Conservation (phyloP, 2,113 vertebrate genomes). For the Indicator indicator region DNA sequence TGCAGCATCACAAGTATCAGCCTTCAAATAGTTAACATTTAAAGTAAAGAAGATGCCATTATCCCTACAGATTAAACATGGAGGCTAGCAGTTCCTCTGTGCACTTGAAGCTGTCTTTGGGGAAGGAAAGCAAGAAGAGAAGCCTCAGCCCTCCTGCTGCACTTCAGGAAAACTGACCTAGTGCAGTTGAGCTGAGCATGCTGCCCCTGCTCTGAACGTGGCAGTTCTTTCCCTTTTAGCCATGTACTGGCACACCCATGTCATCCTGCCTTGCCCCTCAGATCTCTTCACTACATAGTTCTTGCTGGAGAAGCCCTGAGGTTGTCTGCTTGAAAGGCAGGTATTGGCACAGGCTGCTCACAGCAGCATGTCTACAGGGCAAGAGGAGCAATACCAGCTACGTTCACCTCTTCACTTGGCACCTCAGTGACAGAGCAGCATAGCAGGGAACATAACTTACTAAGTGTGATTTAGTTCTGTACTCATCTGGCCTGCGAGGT, state of each 20-base stretch:
- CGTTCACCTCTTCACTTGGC: background rate
- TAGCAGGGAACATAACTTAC: background rate
- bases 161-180: background rate
- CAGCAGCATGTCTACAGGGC: background rate
- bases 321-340: background rate
- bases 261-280: background rate
- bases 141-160: background rate
- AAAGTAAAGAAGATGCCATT: background rate
- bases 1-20: background rate
- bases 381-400: fast-evolving
- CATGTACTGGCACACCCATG: fast-evolving
- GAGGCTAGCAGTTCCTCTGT: background rate
- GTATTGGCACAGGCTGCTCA: background rate
- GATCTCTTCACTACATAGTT: background rate
- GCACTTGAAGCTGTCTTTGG: background rate
- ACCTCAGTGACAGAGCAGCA: background rate
- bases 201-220: background rate
- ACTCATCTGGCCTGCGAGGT: fast-evolving
- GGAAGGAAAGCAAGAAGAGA: background rate
- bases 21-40: background rate
- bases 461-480: background rate
- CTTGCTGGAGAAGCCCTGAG: background rate
- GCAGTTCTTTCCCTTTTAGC: background rate
- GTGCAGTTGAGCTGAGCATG: background rate
- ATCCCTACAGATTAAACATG: background rate